Conservation (phyloP, 2,888 invertebrate species). For the Eupithecia insigniata region DNA sequence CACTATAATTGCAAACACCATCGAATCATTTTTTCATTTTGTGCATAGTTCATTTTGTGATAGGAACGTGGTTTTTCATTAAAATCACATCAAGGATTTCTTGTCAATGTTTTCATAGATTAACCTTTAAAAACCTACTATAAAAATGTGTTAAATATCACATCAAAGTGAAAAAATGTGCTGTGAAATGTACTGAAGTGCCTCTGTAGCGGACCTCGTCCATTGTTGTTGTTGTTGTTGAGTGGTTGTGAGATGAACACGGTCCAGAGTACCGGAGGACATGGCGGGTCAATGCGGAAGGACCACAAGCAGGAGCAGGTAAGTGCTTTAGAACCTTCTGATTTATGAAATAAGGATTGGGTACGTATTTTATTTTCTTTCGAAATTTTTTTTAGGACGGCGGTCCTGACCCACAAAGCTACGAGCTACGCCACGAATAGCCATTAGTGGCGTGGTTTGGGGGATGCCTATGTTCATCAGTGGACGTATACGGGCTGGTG, state of each 20-base stretch:
- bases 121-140: neutral
- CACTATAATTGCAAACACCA: too few relatives aligned
- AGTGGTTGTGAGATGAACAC: conserved; percentile 81
- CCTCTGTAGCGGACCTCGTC: conserved; percentile 69
- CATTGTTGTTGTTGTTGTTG: conserved; percentile 36
- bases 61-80: neutral
- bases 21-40: neutral
- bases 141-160: conserved; percentile 1
- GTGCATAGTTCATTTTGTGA: neutral
- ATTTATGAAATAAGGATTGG: too few relatives aligned
- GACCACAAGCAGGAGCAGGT: conserved; percentile 84
- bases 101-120: too few relatives aligned
- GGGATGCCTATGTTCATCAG: too few relatives aligned
- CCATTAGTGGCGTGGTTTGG: too few relatives aligned
- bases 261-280: conserved; percentile 86
- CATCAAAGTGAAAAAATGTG: conserved; percentile 44
- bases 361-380: too few relatives aligned
- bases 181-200: conserved; percentile 64
- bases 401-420: too few relatives aligned
- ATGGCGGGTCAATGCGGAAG: conserved; percentile 84
- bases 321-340: conserved; percentile 48
- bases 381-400: too few relatives aligned
- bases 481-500: too few relatives aligned
- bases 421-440: too few relatives aligned
- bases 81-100: neutral